These are phyloP conservation scores for Zaprionus camerounensis DNA, from an alignment of 1,140 invertebrate genomes.

Conservation along the genomic window DNA sequence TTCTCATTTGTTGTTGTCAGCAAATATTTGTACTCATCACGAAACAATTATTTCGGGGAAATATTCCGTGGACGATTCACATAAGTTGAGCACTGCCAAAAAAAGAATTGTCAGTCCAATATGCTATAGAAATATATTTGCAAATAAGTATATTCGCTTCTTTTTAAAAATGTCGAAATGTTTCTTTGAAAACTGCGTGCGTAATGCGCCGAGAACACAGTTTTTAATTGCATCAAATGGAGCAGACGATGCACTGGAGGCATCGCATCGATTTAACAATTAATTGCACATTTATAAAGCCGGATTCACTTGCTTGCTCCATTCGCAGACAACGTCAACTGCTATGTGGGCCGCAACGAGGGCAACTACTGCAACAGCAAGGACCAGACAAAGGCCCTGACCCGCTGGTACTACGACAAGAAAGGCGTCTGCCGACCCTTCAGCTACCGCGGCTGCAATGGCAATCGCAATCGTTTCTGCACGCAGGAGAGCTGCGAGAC, in stretches of 20 bases:
- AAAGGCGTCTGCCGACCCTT: slow-evolving; percentile 72
- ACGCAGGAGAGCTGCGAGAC: slow-evolving; percentile 67
- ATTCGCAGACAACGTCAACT: slow-evolving; percentile 73
- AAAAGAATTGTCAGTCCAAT: slow-evolving; percentile 9
- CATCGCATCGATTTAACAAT: slow-evolving; percentile 41
- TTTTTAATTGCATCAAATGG: slow-evolving; percentile 55
- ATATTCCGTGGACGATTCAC: slow-evolving; percentile 1
- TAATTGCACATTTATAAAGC: slow-evolving; percentile 26
- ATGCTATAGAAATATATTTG: slow-evolving; percentile 28
- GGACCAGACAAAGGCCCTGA: slow-evolving; percentile 65
- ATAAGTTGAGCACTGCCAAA: slow-evolving; percentile 15
- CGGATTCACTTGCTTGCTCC: no score
- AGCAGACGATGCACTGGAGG: not conserved
- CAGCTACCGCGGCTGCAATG: slow-evolving; percentile 75
- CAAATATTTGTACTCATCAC: not conserved
- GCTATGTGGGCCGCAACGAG: slow-evolving; percentile 77
- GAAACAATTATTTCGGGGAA: not conserved
- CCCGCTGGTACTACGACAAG: slow-evolving; percentile 79
- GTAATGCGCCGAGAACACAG: slow-evolving; percentile 29
- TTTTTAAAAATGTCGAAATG: slow-evolving; percentile 54
- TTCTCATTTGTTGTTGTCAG: slow-evolving; percentile 2
- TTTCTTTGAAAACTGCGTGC: slow-evolving; percentile 35
- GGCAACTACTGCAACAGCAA: slow-evolving; percentile 81
- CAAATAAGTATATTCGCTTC: slow-evolving; percentile 16
- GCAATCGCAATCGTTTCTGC: slow-evolving; percentile 81